Conservation (phyloP, 2,888 invertebrate species). For the Diarsia mendica region DNA sequence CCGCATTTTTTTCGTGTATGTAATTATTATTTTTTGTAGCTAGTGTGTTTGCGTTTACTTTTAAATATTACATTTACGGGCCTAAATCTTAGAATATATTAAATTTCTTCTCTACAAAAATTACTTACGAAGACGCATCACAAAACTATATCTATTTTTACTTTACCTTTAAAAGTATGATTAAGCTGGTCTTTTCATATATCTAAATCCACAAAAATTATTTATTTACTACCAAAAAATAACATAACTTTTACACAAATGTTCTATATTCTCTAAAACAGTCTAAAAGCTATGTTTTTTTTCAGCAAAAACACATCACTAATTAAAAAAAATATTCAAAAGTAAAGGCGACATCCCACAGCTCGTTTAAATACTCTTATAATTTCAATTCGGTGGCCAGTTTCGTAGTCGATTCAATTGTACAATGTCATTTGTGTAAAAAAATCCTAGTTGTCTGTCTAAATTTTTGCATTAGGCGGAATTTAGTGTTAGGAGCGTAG, state of each 20-base stretch:
- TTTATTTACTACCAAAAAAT: constrained; percentile 5
- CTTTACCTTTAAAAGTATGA: background rate
- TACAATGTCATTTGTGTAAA: constrained; percentile 80
- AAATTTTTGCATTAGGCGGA: constrained; percentile 77
- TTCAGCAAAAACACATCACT: constrained; percentile 40
- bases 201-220: background rate
- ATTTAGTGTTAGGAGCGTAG: constrained; percentile 74
- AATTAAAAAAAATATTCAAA: constrained; percentile 33
- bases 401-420: constrained; percentile 76
- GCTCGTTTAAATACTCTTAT: constrained; percentile 66
- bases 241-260: constrained; percentile 38
- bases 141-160: constrained; percentile 7
- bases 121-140: constrained; percentile 17
- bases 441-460: constrained; percentile 76
- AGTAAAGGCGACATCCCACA: constrained; percentile 34
- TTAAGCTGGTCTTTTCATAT: constrained; percentile 37
- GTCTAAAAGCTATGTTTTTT: constrained; percentile 47
- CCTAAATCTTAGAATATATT: constrained; percentile 24
- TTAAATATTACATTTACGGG: constrained; percentile 36
- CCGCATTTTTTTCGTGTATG: constrained; percentile 60
- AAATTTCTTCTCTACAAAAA: background rate
- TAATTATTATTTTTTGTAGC: constrained; percentile 34
- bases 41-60: constrained; percentile 49
- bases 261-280: constrained; percentile 14
- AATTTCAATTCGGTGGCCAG: constrained; percentile 80